Evolutionary conservation across 2,113 vertebrate species (phyloP).

Genomic region (Vidua chalybeata): DNA sequence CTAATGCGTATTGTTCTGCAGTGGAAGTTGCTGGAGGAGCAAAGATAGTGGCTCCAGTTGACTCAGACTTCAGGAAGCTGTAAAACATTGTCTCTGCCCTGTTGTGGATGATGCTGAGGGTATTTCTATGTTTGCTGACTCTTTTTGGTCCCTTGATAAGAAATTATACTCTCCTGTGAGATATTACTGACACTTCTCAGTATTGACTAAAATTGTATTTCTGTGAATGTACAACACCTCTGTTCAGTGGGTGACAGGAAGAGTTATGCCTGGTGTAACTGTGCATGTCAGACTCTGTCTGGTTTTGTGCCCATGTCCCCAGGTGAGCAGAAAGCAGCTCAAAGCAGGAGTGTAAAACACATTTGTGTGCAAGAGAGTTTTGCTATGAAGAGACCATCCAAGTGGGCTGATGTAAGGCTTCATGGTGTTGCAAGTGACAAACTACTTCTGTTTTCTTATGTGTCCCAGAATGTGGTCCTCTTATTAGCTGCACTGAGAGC

Average conservation of each 20-base stretch:
- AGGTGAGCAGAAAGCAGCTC: not conserved
- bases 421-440: not conserved
- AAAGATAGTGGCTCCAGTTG: not conserved
- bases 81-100: not conserved
- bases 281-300: not conserved
- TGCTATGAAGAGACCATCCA: not conserved
- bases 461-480: not conserved
- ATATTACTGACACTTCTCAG: not conserved
- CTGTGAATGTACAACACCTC: not conserved
- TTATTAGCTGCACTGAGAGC: not conserved
- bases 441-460: accelerated
- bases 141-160: not conserved
- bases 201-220: not conserved
- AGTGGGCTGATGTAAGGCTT: not conserved
- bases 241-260: not conserved
- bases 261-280: not conserved
- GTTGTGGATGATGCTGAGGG: not conserved
- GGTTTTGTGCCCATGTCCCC: not conserved
- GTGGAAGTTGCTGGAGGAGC: not conserved
- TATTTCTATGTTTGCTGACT: not conserved
- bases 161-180: not conserved
- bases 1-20: not conserved
- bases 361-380: not conserved
- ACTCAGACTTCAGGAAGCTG: not conserved
- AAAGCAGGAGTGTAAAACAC: not conserved